These are phyloP conservation scores for Microchirus variegatus DNA, from an alignment of 2,797 vertebrate genomes.

Conservation along the genomic window DNA sequence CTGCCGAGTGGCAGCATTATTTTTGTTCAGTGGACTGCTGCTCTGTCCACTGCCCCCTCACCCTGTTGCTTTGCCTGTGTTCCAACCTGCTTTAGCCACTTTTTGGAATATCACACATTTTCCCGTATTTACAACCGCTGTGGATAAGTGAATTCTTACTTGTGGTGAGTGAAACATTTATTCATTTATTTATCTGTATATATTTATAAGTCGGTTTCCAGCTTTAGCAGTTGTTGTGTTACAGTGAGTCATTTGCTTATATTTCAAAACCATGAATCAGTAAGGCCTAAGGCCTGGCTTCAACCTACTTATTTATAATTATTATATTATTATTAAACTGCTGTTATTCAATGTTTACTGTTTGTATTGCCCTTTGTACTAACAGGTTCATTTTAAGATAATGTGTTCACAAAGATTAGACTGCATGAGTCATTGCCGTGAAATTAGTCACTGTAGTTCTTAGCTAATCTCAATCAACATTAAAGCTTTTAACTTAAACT, in stretches of 20 bases:
- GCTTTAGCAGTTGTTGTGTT: background rate
- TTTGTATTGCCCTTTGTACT: slow-evolving; percentile 16
- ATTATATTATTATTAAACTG: background rate
- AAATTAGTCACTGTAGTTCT: slow-evolving; percentile 10
- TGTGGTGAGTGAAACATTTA: slow-evolving; percentile 82
- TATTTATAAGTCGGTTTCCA: background rate
- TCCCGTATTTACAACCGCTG: slow-evolving; percentile 40
- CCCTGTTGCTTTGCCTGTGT: slow-evolving; percentile 79
- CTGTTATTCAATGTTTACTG: background rate
- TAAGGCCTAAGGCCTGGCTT: slow-evolving; percentile 22
- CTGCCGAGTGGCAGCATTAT: slow-evolving; percentile 96
- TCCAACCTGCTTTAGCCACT: slow-evolving; percentile 66
- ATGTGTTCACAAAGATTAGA: slow-evolving; percentile 28
- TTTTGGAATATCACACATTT: slow-evolving; percentile 74
- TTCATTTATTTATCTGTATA: background rate
- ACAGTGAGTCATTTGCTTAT: background rate
- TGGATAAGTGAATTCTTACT: slow-evolving; percentile 50
- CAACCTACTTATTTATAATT: background rate
- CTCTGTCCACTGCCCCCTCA: slow-evolving; percentile 83
- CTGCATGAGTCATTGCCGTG: slow-evolving; percentile 45
- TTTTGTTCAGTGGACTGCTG: slow-evolving; percentile 89
- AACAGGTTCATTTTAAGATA: slow-evolving; percentile 16
- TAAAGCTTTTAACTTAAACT: background rate
- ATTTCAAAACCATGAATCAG: background rate
- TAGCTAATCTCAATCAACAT: slow-evolving; percentile 26